Evolutionary conservation across 2,888 invertebrate genomes (phyloP).

Genomic region (Encarsia formosa): DNA sequence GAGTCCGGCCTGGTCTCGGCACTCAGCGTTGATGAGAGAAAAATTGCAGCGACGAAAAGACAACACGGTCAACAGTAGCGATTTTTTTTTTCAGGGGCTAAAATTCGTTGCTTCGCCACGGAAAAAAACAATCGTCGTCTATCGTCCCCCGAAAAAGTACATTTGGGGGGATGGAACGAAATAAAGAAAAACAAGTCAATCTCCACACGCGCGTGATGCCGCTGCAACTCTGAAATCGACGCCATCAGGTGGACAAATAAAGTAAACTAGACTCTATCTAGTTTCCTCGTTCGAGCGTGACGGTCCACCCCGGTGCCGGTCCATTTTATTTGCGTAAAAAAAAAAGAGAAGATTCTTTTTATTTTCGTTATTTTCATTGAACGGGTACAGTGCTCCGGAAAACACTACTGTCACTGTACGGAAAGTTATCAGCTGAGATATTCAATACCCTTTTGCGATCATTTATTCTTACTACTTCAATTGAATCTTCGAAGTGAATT

Average conservation of each 20-base stretch:
- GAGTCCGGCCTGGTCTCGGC: too few species aligned
- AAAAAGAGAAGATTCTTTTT: neutral
- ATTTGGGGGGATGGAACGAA: neutral
- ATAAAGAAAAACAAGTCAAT: conserved; percentile 27
- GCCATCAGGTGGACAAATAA: conserved; percentile 26
- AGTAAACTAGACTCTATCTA: conserved; percentile 18
- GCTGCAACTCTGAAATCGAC: conserved; percentile 21
- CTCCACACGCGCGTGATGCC: too few species aligned
- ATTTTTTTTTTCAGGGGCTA: too few species aligned
- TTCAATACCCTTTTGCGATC: too few species aligned
- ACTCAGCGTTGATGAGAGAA: too few species aligned
- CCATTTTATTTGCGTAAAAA: conserved; percentile 21
- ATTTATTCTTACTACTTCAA: too few species aligned
- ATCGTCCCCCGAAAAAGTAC: neutral
- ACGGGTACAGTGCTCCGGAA: too few species aligned
- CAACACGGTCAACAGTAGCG: conserved; percentile 13
- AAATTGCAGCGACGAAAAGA: conserved; percentile 24
- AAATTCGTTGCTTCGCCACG: conserved; percentile 13
- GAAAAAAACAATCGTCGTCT: conserved; percentile 17
- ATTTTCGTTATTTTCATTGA: too few species aligned
- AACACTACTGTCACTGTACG: too few species aligned
- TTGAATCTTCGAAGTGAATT: too few species aligned
- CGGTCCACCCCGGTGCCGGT: neutral
- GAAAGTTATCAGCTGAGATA: too few species aligned
- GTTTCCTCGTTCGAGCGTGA: conserved; percentile 6